Percentiles rank a stretch among this genome's conserved stretches.
Evolutionary conservation across 2,888 invertebrate species (phyloP).

Genomic region (Dasypogon diadema): DNA sequence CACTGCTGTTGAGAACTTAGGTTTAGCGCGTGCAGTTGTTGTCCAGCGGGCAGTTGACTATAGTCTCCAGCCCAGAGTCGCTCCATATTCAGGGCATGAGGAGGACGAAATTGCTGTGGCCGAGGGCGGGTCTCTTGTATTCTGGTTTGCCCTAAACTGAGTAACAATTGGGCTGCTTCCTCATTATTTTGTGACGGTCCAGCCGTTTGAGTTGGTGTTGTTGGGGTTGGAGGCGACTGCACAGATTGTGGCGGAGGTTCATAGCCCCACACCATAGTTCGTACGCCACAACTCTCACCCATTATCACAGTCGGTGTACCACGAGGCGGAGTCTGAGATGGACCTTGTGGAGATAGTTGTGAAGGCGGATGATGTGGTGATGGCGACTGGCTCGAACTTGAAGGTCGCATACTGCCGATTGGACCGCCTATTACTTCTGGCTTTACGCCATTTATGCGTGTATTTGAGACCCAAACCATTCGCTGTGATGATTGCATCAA

Average conservation of each 20-base stretch:
- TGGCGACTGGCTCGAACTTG: constrained; percentile 62
- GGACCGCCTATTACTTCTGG: constrained; percentile 83
- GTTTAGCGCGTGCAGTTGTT: constrained; percentile 83
- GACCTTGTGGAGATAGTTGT: constrained; percentile 67
- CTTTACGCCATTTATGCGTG: constrained; percentile 82
- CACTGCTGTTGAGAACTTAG: constrained; percentile 74
- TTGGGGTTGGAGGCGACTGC: constrained; percentile 69
- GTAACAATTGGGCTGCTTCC: constrained; percentile 77
- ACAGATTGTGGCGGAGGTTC: constrained; percentile 71
- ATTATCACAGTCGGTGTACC: constrained; percentile 90
- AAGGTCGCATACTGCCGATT: constrained; percentile 62
- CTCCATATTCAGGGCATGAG: constrained; percentile 88
- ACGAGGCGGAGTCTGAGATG: constrained; percentile 69
- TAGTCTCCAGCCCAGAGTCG: constrained; percentile 90
- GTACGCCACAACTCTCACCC: constrained; percentile 92
- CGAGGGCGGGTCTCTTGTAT: constrained; percentile 69
- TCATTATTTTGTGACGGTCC: constrained; percentile 71
- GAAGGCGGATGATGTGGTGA: constrained; percentile 66
- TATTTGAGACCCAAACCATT: constrained; percentile 73
- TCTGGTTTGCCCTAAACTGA: constrained; percentile 80
- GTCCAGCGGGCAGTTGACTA: constrained; percentile 84
- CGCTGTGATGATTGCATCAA: constrained; percentile 63
- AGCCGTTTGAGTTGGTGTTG: constrained; percentile 68
- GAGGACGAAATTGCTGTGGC: constrained; percentile 70
- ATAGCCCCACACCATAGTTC: constrained; percentile 77